phyloP scores from a whole-genome alignment of 2,113 vertebrate genomes.

The Grus americana region DNA sequence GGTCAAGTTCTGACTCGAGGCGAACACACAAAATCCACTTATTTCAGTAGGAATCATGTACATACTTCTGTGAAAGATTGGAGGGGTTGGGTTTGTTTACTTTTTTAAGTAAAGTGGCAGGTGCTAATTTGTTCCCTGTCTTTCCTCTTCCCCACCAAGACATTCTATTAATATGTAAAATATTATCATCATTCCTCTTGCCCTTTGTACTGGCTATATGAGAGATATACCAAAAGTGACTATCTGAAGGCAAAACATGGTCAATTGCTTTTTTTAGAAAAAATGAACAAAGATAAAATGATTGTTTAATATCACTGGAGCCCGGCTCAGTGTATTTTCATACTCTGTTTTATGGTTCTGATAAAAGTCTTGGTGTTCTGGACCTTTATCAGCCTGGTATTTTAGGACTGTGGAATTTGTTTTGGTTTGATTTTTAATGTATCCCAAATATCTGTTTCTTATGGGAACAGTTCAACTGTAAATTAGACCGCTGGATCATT shows the following conservation, averaged over 20 bases:
- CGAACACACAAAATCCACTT: not conserved
- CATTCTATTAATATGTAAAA: not conserved
- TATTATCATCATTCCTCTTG: not conserved
- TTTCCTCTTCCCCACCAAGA: not conserved
- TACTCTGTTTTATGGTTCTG: not conserved
- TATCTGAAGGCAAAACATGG: not conserved
- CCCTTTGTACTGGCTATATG: not conserved
- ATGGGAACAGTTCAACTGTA: not conserved
- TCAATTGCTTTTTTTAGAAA: not conserved
- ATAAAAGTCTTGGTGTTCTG: not conserved
- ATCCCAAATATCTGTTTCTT: not conserved
- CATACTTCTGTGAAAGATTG: not conserved
- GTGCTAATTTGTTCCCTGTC: not conserved
- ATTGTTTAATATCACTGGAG: not conserved
- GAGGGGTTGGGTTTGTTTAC: too few species aligned
- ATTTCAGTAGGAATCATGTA: not conserved
- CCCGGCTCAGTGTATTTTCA: not conserved
- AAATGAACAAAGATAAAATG: not conserved
- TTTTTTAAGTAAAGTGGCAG: not conserved
- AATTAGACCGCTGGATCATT: not conserved
- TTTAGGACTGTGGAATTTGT: not conserved
- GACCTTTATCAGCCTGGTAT: not conserved
- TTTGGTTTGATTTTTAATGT: not conserved
- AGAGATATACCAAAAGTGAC: not conserved
- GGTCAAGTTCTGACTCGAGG: not conserved